Evolutionary conservation across 37 sponge, comb jelly and placozoan species (phyloP).

Genomic region (Beroe ovata): DNA sequence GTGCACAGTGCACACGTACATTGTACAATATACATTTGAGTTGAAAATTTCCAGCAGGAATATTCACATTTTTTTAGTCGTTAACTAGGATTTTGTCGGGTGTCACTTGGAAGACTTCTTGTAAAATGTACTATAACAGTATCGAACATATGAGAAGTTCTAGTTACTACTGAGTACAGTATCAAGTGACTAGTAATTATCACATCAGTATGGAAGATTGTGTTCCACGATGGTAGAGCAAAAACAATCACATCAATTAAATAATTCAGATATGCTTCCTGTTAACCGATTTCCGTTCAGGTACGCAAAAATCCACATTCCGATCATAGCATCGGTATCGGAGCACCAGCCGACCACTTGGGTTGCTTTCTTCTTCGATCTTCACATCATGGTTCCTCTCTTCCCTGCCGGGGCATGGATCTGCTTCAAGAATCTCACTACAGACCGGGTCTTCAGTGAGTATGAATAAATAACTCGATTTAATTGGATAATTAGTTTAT

Average conservation of each 20-base stretch:
- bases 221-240: not conserved
- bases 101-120: too few species aligned
- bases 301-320: constrained; percentile 99
- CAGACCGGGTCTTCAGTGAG: constrained; percentile 95
- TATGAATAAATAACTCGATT: not conserved
- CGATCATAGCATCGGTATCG: constrained; percentile 97
- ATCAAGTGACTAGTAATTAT: not conserved
- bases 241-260: too few species aligned
- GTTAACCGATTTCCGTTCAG: constrained; percentile 68
- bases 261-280: too few species aligned
- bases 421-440: constrained; percentile 84
- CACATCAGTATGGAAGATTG: not conserved
- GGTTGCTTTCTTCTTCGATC: constrained; percentile 99
- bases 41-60: too few species aligned
- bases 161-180: not conserved
- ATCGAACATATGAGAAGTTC: too few species aligned
- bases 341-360: constrained; percentile 99
- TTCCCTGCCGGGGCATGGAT: constrained; percentile 99
- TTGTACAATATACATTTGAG: too few species aligned
- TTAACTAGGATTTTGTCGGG: too few species aligned
- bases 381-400: constrained; percentile 91
- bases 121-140: too few species aligned
- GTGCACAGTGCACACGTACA: too few species aligned
- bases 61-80: too few species aligned
- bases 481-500: too few species aligned